phyloP scores from a whole-genome alignment of 1,140 invertebrate genomes.

The Adoxophyes honmai region DNA sequence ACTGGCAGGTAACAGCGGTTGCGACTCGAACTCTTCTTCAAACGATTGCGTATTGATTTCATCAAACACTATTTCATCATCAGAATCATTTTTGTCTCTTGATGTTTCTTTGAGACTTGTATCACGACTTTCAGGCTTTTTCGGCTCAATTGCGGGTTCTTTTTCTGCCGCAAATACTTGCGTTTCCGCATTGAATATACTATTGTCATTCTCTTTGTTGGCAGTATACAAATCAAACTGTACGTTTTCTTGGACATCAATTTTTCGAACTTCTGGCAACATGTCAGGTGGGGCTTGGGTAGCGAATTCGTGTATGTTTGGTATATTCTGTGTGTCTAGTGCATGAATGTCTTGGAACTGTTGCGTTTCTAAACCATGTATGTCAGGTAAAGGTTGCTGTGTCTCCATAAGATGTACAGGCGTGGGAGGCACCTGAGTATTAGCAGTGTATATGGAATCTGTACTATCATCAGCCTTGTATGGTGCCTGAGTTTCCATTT shows the following conservation, averaged over 20 bases:
- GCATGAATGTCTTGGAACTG: neutral
- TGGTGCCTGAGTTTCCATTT: conserved; percentile 29
- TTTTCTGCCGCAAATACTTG: conserved; percentile 29
- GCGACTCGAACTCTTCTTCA: conserved; percentile 46
- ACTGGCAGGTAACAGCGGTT: conserved; percentile 40
- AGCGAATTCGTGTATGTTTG: conserved; percentile 11
- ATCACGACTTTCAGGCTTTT: conserved; percentile 12
- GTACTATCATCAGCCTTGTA: conserved; percentile 18
- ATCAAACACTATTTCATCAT: conserved; percentile 57
- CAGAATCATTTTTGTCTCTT: conserved; percentile 36
- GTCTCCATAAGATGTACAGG: conserved; percentile 40
- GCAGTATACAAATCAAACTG: conserved; percentile 37
- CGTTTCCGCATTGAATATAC: conserved; percentile 40
- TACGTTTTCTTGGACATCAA: conserved; percentile 37
- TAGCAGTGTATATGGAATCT: conserved; percentile 28
- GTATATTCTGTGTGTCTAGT: conserved; percentile 1
- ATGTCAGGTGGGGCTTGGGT: conserved; percentile 23
- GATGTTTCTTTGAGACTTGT: conserved; percentile 17
- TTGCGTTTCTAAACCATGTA: neutral
- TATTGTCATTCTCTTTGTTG: conserved; percentile 43
- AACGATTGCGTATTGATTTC: conserved; percentile 42
- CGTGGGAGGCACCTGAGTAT: conserved; percentile 20
- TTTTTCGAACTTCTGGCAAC: conserved; percentile 39
- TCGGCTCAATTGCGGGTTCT: conserved; percentile 21
- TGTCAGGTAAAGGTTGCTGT: conserved; percentile 27